phyloP scores from a whole-genome alignment of 2,113 vertebrate genomes.

The Myocastor coypus region DNA sequence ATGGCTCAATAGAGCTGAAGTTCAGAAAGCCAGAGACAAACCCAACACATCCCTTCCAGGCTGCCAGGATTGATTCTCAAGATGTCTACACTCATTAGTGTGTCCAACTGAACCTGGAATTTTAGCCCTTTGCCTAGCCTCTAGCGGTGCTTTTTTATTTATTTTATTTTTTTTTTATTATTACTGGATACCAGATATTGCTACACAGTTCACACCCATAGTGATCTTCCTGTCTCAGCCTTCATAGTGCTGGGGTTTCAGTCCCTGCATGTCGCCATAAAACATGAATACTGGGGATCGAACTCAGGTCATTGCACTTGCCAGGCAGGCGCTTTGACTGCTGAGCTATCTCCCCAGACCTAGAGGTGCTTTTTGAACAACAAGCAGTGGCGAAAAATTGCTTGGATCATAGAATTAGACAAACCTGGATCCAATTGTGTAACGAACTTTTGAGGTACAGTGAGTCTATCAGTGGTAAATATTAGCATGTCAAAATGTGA shows the following conservation, averaged over 20 bases:
- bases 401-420: not conserved
- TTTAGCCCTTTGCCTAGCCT: not conserved
- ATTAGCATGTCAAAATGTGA: not conserved
- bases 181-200: no score
- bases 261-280: no score
- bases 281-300: no score
- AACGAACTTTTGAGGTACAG: conserved; percentile 31
- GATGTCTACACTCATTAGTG: not conserved
- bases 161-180: no score
- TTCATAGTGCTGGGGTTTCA: no score
- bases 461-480: not conserved
- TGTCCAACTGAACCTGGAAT: not conserved
- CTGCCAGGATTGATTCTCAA: not conserved
- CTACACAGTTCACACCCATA: no score
- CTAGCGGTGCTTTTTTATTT: not conserved
- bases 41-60: not conserved
- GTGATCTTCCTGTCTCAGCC: no score
- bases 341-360: no score
- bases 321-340: no score
- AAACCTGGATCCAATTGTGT: not conserved
- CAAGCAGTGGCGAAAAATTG: not conserved
- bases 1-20: not conserved
- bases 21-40: not conserved
- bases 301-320: no score
- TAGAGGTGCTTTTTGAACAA: not conserved